Base-by-base conservation (phyloP, 2,113 vertebrate genomes). In the Artemisiospiza belli region DNA sequence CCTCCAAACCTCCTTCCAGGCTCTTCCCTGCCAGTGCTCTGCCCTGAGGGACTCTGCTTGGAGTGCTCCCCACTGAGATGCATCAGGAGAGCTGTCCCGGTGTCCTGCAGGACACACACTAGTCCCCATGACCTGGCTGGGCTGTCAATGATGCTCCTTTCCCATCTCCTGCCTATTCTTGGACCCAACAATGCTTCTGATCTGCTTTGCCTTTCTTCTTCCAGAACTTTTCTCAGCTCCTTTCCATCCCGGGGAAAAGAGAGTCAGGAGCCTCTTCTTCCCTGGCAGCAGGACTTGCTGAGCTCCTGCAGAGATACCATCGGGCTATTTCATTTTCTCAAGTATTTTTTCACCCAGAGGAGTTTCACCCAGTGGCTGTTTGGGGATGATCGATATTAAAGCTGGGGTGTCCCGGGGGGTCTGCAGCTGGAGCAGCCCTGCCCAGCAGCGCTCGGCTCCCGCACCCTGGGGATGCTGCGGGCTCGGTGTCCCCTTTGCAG, bases 81-180 rank as follows among this genome's bases (percentile, higher is more conserved):
- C 31, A 15, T 1, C 5, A 17, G 21, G 6, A 54, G 62, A 15
- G 25, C 20, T 66, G 72, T 52, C 57, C 33, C 23, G 9, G 6
- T 0, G 3, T 15, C 4, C 2, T 70, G 70, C 1, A 9, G 66
- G 61, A 18, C 19, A 11, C 21, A 69, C 12, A 3, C 11, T 0
- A 0, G 8, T 55, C 37, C 23, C 37, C 18, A 12, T 33, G n/a
- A 22, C 39, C 31, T 58, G 75, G 4, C 51, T 37, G 55, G 7
- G 17, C 61, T 86, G 13, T 35, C 80, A 39, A 1, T 44, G 20
- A 3, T 64, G 14, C 27, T 72, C 44, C 37, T 70, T 57, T 44
- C 39, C 14, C 16, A 1, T 21, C 35, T 93, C 18, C 55, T 35
- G 23, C 52, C 28, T 33, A 21, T 74, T 57, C 61, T n/a, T 21